phyloP scores from a whole-genome alignment of 2,113 vertebrate genomes.

The Piaya cayana region DNA sequence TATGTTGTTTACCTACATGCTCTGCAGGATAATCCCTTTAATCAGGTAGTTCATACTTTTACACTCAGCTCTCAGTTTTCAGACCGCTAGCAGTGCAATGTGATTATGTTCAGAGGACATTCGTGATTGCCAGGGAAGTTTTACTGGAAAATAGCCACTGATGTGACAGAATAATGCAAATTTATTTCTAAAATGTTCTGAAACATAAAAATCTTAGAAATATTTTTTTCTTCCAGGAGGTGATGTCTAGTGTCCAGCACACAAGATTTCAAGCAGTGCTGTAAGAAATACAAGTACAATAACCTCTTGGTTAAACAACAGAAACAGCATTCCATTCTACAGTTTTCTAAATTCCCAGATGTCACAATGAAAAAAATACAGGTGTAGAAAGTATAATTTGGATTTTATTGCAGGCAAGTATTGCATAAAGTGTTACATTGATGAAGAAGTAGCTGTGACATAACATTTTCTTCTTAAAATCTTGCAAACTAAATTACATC shows the following conservation, averaged over 20 bases:
- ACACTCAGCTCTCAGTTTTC: background rate
- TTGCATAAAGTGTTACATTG: background rate
- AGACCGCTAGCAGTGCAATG: background rate
- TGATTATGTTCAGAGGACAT: background rate
- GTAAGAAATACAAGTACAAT: background rate
- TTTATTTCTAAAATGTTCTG: background rate
- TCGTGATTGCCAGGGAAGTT: background rate
- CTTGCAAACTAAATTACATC: background rate
- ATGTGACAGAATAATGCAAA: background rate
- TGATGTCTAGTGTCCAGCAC: background rate
- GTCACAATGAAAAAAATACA: background rate
- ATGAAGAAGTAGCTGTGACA: background rate
- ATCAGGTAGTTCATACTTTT: constrained; percentile 29
- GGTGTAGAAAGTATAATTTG: background rate
- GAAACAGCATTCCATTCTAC: background rate
- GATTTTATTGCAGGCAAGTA: background rate
- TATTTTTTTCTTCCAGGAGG: background rate
- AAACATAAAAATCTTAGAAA: background rate
- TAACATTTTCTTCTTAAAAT: constrained; percentile 6
- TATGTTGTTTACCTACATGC: background rate
- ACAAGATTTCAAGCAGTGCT: background rate
- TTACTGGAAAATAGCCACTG: background rate
- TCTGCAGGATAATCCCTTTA: background rate
- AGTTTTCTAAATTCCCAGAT: background rate
- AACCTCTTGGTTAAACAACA: background rate